Evolutionary conservation across 2,797 vertebrate genomes (phyloP).

Genomic region (Stomatorhinus walkeri): DNA sequence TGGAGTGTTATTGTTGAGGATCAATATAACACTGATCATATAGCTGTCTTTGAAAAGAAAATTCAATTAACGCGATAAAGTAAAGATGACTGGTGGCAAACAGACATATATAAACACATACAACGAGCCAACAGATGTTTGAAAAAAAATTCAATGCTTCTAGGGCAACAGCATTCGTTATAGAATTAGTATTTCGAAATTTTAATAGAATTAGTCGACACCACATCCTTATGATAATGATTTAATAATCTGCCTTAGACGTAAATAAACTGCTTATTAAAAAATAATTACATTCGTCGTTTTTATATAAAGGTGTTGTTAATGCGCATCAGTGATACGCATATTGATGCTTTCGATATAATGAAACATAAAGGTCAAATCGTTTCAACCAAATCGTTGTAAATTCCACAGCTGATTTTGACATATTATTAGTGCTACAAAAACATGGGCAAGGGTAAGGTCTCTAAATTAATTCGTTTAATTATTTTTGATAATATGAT

Average conservation of each 20-base stretch:
- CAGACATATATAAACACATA: constrained; percentile 38
- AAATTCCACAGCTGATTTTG: constrained; percentile 49
- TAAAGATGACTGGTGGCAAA: constrained; percentile 53
- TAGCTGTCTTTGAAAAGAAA: constrained; percentile 59
- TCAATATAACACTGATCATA: constrained; percentile 55
- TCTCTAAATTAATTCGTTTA: constrained; percentile 34
- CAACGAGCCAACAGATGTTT: constrained; percentile 43
- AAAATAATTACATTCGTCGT: constrained; percentile 40
- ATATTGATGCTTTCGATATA: constrained; percentile 45
- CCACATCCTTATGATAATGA: constrained; percentile 46
- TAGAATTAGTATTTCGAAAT: constrained; percentile 48
- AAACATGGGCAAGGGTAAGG: constrained; percentile 12
- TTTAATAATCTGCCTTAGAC: constrained; percentile 55
- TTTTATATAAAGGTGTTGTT: constrained; percentile 48
- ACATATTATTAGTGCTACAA: constrained; percentile 48
- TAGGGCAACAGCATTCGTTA: constrained; percentile 43
- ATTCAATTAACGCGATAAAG: constrained; percentile 70
- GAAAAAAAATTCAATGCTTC: constrained; percentile 49
- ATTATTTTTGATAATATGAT: constrained; percentile 30
- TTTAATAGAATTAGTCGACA: constrained; percentile 52
- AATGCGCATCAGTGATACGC: constrained; percentile 42
- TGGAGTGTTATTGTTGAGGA: background rate
- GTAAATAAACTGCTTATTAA: constrained; percentile 52
- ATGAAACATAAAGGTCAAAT: constrained; percentile 39
- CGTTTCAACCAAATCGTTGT: constrained; percentile 29